These are phyloP conservation scores for Centruroides sculpturatus DNA, from an alignment of 1,140 invertebrate genomes.

Conservation along the genomic window DNA sequence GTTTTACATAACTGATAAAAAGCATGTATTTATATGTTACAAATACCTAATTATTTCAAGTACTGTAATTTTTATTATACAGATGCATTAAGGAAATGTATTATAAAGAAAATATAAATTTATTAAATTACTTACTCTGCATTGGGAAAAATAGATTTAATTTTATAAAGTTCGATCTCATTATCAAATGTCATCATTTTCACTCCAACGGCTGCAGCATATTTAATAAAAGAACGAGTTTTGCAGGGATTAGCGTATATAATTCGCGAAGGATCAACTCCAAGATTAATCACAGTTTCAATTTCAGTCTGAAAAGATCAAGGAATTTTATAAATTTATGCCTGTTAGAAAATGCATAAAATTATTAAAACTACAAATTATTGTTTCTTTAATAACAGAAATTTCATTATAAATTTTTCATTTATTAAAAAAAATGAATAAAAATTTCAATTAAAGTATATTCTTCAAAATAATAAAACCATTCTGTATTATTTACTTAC, in stretches of 20 bases:
- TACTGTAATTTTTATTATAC: too few relatives aligned
- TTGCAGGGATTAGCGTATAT: slow-evolving; percentile 98
- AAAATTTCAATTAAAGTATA: too few relatives aligned
- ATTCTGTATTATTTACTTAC: slow-evolving; percentile 27
- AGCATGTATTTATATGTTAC: too few relatives aligned
- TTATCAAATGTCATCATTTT: slow-evolving; percentile 91
- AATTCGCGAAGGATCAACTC: slow-evolving; percentile 63
- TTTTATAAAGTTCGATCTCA: slow-evolving; percentile 81
- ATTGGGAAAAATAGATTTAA: slow-evolving; percentile 62
- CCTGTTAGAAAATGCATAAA: too few relatives aligned
- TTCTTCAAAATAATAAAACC: too few relatives aligned
- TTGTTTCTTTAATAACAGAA: too few relatives aligned
- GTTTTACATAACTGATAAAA: too few relatives aligned
- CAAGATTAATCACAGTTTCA: slow-evolving; percentile 60
- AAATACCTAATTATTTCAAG: too few relatives aligned
- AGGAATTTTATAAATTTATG: not conserved
- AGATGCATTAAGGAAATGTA: too few relatives aligned
- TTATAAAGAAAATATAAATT: not conserved
- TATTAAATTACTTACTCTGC: slow-evolving; percentile 36
- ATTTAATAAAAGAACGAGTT: slow-evolving; percentile 76
- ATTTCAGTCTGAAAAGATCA: slow-evolving; percentile 45
- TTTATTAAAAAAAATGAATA: too few relatives aligned
- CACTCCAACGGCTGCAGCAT: slow-evolving; percentile 62
- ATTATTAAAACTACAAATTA: not conserved
- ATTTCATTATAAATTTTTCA: too few relatives aligned